Percentiles rank a stretch among this genome's conserved stretches.
These are phyloP conservation scores for Rapana venosa DNA, from an alignment of 2,888 invertebrate genomes.

Conservation along the genomic window DNA sequence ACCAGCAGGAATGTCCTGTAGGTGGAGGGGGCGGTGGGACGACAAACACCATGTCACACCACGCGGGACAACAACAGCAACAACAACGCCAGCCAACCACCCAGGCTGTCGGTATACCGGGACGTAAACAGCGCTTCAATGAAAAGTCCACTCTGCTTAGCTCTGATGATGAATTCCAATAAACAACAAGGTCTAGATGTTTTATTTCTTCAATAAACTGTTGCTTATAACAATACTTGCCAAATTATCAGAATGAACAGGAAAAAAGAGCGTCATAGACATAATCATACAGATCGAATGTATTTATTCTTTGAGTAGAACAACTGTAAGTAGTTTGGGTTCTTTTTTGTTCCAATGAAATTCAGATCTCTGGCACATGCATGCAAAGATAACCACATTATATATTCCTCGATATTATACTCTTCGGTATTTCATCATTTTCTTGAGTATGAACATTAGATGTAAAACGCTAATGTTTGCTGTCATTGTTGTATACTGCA, in stretches of 20 bases:
- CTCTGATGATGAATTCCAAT: conserved; percentile 96
- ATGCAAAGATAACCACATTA: too few species aligned
- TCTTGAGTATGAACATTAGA: too few species aligned
- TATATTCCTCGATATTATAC: too few species aligned
- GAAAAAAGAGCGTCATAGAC: too few species aligned
- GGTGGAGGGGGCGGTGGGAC: conserved; percentile 19
- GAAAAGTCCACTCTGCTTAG: conserved; percentile 97
- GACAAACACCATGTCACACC: conserved; percentile 43
- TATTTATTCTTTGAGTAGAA: too few species aligned
- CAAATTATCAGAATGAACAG: neutral
- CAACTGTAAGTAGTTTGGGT: too few species aligned
- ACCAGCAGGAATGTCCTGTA: conserved; percentile 37
- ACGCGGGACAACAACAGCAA: conserved; percentile 29
- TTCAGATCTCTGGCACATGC: too few species aligned
- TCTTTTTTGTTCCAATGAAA: too few species aligned
- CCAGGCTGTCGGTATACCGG: conserved; percentile 54
- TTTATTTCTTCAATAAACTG: neutral
- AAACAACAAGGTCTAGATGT: conserved; percentile 55
- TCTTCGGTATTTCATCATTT: too few species aligned
- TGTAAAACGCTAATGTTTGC: too few species aligned
- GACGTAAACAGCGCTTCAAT: conserved; percentile 85
- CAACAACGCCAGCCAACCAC: conserved; percentile 49
- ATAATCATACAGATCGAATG: too few species aligned
- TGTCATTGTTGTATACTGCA: too few species aligned
- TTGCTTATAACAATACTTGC: neutral